These are phyloP conservation scores for Meteorus cinctellus DNA, from an alignment of 2,888 invertebrate genomes.

Conservation along the genomic window DNA sequence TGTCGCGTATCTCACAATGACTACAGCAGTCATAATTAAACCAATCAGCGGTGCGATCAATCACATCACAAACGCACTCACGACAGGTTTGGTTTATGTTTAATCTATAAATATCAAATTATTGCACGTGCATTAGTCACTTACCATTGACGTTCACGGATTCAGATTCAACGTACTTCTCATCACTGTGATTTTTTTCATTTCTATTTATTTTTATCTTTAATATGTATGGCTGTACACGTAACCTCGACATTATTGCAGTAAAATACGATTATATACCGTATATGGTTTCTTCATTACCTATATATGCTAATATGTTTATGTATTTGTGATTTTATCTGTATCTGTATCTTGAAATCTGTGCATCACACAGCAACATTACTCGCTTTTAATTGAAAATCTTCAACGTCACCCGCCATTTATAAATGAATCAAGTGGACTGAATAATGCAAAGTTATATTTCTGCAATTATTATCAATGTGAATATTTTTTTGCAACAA, in stretches of 20 bases:
- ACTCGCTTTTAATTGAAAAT: conserved; percentile 18
- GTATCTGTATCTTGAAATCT: conserved; percentile 11
- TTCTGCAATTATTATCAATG: not conserved
- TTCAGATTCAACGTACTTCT: not conserved
- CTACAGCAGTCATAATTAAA: conserved; percentile 54
- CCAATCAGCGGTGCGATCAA: conserved; percentile 56
- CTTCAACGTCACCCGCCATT: not conserved
- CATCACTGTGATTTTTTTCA: not conserved
- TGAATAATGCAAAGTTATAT: not conserved
- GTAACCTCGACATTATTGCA: conserved; percentile 28
- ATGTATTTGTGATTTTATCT: not conserved
- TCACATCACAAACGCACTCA: conserved; percentile 50
- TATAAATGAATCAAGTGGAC: not conserved
- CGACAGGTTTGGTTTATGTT: conserved; percentile 34
- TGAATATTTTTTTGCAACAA: too few species aligned
- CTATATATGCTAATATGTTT: conserved; percentile 3
- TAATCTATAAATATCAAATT: conserved; percentile 51
- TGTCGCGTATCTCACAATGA: conserved; percentile 48
- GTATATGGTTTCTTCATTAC: conserved; percentile 19
- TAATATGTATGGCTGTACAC: not conserved
- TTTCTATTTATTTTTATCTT: not conserved
- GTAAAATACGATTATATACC: conserved; percentile 29
- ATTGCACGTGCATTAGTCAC: conserved; percentile 30
- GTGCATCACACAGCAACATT: conserved; percentile 12
- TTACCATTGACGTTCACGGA: conserved; percentile 1